phyloP scores from a whole-genome alignment of 1,140 invertebrate species.

The Druon quercuslanigerum region DNA sequence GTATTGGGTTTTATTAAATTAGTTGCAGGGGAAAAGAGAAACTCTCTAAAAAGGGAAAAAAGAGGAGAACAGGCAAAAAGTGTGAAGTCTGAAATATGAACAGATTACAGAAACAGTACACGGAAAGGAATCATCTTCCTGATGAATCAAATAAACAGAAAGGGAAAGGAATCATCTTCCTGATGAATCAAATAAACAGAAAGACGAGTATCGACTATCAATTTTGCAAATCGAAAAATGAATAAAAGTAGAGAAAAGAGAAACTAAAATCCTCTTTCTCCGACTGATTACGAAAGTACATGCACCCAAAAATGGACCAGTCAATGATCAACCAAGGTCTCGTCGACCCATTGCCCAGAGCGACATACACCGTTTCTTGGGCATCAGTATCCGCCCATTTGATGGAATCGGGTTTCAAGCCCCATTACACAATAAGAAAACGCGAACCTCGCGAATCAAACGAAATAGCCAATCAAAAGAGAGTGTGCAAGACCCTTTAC shows the following conservation, averaged over 20 bases:
- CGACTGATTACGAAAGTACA: slow-evolving; percentile 2
- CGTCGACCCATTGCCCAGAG: slow-evolving; percentile 37
- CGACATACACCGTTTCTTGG: slow-evolving; percentile 6
- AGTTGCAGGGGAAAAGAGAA: too few species aligned
- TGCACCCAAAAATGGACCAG: slow-evolving; percentile 23
- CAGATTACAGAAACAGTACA: too few species aligned
- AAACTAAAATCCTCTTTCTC: slow-evolving; percentile 27
- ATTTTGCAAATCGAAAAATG: neutral
- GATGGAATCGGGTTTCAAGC: slow-evolving; percentile 19
- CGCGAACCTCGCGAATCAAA: neutral
- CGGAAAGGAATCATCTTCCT: too few species aligned
- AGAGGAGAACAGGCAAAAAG: slow-evolving; percentile 15
- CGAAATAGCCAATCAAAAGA: slow-evolving; percentile 5
- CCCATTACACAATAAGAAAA: slow-evolving; percentile 25
- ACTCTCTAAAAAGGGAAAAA: too few species aligned
- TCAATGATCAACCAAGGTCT: slow-evolving; percentile 33
- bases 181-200: too few species aligned
- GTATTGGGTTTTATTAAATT: too few species aligned
- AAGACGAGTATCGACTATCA: too few species aligned
- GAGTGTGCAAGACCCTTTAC: slow-evolving; percentile 8
- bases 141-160: too few species aligned
- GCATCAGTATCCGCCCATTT: slow-evolving; percentile 9
- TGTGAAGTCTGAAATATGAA: too few species aligned
- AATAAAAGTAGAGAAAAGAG: slow-evolving; percentile 30
- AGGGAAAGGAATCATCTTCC: too few species aligned